Evolutionary conservation across 2,797 vertebrate genomes (phyloP).

Genomic region (Phoeniculus purpureus): DNA sequence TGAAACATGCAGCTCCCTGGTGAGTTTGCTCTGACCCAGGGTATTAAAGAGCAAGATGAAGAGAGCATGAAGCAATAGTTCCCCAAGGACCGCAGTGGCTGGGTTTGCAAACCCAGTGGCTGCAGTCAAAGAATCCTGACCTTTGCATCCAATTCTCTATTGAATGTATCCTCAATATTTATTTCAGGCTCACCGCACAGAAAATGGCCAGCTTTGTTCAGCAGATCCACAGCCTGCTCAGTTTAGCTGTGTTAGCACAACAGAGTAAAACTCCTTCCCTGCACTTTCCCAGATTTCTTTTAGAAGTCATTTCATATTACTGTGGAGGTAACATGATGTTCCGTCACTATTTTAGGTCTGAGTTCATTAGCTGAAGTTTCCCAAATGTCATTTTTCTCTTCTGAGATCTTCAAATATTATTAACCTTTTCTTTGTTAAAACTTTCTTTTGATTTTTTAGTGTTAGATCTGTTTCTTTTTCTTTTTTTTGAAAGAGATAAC

Average conservation of each 20-base stretch:
- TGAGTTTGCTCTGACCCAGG: background rate
- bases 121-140: slow-evolving; percentile 19
- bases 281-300: background rate
- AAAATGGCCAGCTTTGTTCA: slow-evolving; percentile 33
- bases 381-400: background rate
- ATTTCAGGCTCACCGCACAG: background rate
- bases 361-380: slow-evolving; percentile 5
- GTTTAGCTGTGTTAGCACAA: background rate
- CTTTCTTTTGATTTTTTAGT: background rate
- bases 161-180: slow-evolving; percentile 4
- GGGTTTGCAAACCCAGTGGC: slow-evolving; percentile 1
- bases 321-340: background rate
- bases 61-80: background rate
- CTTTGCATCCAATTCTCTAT: background rate
- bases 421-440: background rate
- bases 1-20: background rate
- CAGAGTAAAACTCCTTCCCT: background rate
- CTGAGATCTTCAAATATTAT: background rate
- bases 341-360: slow-evolving; percentile 26
- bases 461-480: background rate
- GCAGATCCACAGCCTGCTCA: background rate
- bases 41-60: background rate
- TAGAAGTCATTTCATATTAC: background rate
- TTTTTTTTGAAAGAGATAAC: background rate
- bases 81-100: background rate